Evolutionary conservation across 2,888 invertebrate genomes (phyloP), one percentile per base, ranked within the genome.

Genomic region (Cantharis lateralis): DNA sequence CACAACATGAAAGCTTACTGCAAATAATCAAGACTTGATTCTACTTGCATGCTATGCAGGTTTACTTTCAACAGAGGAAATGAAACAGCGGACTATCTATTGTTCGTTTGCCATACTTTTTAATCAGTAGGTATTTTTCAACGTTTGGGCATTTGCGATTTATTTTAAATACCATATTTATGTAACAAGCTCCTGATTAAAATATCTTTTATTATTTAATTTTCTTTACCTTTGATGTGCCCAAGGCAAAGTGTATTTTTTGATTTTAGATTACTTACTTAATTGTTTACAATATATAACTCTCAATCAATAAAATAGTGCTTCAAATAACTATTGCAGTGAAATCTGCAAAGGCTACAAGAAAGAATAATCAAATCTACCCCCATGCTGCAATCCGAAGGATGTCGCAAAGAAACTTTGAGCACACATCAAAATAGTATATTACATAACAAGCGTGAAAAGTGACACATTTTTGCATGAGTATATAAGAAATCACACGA

Each of bases 31-130:
- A 20, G 24, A 62, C 18, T 70, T 76, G 70, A 72, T 70, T 73
- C 28, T 20, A 62, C 61, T 72, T 72, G 72, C 76, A 72, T 72
- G 75, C 66, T 68, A 71, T 71, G 28, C 74, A 74, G 68, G 70
- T 68, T 74, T 74, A 69, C 63, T 74, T 70, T n/a, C n/a, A 72
- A 66, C 66, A 74, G 72, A 61, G 77, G 78, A 78, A 80, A 80
- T 80, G 75, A 71, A 77, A 77, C 75, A 76, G 75, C 78, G 75
- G 70, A 64, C 68, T 71, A 75, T 75, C 64, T 20, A 20, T 66
- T 77, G 77, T 79, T 79, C 75, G 69, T 75, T 73, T 79, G 75
- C 75, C 73, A 71, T 75, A 16, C 75, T 16, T 68, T 69, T 64
- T 26, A 70, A 74, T 70, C 63, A 70, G 48, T 48, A 48, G n/a